Conservation (phyloP, 2,888 invertebrate species). For the Nasonia oneida region DNA sequence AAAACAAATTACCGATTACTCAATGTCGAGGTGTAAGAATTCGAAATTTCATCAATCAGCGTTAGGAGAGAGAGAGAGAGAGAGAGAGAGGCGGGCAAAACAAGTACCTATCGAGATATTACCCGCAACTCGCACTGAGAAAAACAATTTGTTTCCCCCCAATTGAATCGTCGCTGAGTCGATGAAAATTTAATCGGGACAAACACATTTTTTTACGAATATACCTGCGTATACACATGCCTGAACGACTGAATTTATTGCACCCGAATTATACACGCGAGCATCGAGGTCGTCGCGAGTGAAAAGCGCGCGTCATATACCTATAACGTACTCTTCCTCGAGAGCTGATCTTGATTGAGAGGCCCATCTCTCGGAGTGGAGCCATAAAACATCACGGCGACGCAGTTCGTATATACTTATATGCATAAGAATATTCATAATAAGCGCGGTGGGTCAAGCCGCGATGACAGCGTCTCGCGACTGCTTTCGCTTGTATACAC, state of each 20-base stretch:
- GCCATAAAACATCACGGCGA: background rate
- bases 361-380: constrained; percentile 8
- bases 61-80: background rate
- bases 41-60: background rate
- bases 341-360: constrained; percentile 42
- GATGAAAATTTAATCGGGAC: no score
- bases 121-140: no score
- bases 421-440: background rate
- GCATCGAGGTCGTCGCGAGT: constrained; percentile 10
- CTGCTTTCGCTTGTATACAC: constrained; percentile 3
- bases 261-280: background rate
- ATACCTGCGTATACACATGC: no score
- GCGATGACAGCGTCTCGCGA: background rate
- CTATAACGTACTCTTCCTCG: background rate
- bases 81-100: background rate
- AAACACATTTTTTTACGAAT: no score
- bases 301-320: constrained; percentile 2
- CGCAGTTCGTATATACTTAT: background rate
- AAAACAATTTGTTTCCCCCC: no score
- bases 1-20: background rate
- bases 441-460: background rate
- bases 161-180: no score
- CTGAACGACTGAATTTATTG: no score
- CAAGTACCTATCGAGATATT: background rate
- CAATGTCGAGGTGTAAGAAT: background rate